Conservation (phyloP, 2,113 vertebrate species). For the Coracopsis vasa region DNA sequence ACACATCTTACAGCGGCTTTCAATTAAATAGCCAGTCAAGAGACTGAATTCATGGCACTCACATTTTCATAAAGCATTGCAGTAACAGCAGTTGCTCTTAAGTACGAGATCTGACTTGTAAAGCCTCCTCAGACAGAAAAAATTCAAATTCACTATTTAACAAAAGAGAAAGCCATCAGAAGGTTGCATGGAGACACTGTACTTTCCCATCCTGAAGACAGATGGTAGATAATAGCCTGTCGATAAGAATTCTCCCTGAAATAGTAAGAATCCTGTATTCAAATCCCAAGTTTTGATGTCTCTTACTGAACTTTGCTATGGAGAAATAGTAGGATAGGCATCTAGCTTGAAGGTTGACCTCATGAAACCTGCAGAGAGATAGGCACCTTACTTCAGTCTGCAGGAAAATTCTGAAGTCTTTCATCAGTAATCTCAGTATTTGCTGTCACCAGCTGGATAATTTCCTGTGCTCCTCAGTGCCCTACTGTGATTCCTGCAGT, state of each 20-base stretch:
- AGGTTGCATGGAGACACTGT: neutral
- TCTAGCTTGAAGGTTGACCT: neutral
- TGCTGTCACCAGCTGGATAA: neutral
- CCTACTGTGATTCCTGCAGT: accelerated
- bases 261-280: neutral
- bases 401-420: neutral
- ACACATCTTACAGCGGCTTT: neutral
- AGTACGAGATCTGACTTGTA: neutral
- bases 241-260: neutral
- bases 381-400: neutral
- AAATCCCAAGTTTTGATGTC: neutral
- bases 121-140: neutral
- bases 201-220: neutral
- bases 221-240: neutral
- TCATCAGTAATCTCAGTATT: neutral
- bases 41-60: neutral
- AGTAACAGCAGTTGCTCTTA: neutral
- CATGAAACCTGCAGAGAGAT: neutral
- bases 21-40: neutral
- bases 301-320: neutral
- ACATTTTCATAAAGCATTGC: neutral
- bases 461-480: neutral
- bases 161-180: neutral
- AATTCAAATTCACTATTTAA: neutral
- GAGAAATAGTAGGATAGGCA: neutral